Evolutionary conservation across 2,888 invertebrate genomes (phyloP).

Genomic region (Tyria jacobaeae): DNA sequence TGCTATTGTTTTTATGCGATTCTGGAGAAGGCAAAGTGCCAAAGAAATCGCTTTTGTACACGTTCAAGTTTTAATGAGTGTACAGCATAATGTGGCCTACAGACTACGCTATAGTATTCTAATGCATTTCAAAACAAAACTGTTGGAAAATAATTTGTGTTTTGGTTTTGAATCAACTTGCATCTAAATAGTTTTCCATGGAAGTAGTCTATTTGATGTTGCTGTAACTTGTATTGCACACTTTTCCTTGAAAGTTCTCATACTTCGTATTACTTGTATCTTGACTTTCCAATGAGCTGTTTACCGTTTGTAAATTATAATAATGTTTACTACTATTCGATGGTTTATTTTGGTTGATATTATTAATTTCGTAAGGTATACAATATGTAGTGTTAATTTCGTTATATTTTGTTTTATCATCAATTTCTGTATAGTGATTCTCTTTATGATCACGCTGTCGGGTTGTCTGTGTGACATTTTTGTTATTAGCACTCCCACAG

Average conservation of each 20-base stretch:
- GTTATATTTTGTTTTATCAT: not conserved
- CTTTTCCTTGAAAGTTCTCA: not conserved
- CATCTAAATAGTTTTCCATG: not conserved
- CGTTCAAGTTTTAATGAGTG: too few relatives aligned
- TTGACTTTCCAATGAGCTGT: too few relatives aligned
- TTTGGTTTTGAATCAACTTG: not conserved
- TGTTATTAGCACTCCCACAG: not conserved
- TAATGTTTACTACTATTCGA: not conserved
- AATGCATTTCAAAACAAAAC: too few relatives aligned
- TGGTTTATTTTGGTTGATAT: not conserved
- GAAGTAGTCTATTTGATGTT: not conserved
- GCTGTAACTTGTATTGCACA: not conserved
- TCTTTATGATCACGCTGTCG: not conserved
- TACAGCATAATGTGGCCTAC: too few relatives aligned
- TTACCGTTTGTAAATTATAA: not conserved
- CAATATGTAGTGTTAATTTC: not conserved
- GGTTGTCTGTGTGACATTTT: not conserved
- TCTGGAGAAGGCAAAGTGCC: too few relatives aligned
- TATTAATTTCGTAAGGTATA: not conserved
- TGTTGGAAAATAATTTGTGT: too few relatives aligned
- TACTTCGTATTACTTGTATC: not conserved
- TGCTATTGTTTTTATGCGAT: too few relatives aligned
- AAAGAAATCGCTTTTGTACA: too few relatives aligned
- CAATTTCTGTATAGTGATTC: not conserved
- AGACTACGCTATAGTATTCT: too few relatives aligned